Evolutionary conservation across 2,113 vertebrate species (phyloP).

Genomic region (Epinephelus lanceolatus): DNA sequence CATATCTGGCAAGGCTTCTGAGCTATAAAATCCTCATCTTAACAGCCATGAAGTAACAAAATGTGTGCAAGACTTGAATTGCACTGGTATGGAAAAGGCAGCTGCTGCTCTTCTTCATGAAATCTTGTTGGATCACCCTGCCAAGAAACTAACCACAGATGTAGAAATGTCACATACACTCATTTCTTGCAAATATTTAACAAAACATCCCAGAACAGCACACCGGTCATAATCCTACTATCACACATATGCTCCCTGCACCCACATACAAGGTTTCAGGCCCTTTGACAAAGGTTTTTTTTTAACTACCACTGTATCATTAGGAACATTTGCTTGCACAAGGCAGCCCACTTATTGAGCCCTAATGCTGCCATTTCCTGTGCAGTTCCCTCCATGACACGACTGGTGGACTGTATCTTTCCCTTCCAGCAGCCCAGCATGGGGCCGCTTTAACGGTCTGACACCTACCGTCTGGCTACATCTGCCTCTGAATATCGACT

Average conservation of each 20-base stretch:
- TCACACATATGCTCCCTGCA: slow-evolving; percentile 23
- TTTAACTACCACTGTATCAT: slow-evolving; percentile 5
- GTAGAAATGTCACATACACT: slow-evolving; percentile 16
- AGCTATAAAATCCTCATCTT: slow-evolving; percentile 31
- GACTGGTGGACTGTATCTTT: slow-evolving; percentile 24
- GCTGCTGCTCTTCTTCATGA: slow-evolving; percentile 39
- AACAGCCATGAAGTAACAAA: slow-evolving; percentile 38
- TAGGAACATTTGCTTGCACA: slow-evolving; percentile 29
- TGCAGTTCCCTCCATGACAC: slow-evolving; percentile 48
- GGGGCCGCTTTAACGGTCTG: slow-evolving; percentile 6
- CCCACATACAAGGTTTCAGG: slow-evolving; percentile 25
- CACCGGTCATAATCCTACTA: slow-evolving; percentile 6
- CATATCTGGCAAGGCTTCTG: not conserved
- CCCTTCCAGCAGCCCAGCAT: slow-evolving; percentile 28
- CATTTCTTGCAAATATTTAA: slow-evolving; percentile 36
- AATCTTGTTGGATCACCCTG: slow-evolving; percentile 39
- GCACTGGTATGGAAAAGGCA: slow-evolving; percentile 55
- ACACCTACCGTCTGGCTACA: slow-evolving; percentile 15
- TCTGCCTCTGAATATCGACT: slow-evolving; percentile 29
- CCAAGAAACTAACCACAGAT: slow-evolving; percentile 11
- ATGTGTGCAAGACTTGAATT: slow-evolving; percentile 42
- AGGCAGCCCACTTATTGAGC: slow-evolving; percentile 37
- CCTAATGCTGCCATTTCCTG: slow-evolving; percentile 35
- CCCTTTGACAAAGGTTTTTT: slow-evolving; percentile 19
- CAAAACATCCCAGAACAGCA: slow-evolving; percentile 47